Evolutionary conservation across 1,140 invertebrate species (phyloP).

Genomic region (Sycophila sp.): DNA sequence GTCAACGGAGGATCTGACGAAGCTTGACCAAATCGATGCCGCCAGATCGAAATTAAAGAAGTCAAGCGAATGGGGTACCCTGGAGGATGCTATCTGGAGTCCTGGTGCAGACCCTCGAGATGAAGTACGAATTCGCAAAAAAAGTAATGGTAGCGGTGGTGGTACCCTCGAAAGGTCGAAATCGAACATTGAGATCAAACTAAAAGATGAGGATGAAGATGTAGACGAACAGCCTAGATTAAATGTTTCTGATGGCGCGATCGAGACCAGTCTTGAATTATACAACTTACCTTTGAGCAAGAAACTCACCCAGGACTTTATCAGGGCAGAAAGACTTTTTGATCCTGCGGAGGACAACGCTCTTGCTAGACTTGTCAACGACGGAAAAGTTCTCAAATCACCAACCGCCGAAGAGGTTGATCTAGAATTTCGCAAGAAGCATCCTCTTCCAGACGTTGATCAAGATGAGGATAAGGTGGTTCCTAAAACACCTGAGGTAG

Average conservation of each 20-base stretch:
- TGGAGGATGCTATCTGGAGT: conserved; percentile 77
- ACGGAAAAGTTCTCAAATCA: conserved; percentile 53
- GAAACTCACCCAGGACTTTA: conserved; percentile 52
- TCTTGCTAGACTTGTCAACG: conserved; percentile 56
- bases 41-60: conserved; percentile 78
- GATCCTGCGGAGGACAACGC: conserved; percentile 57
- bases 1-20: conserved; percentile 69
- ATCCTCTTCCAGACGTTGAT: conserved; percentile 29
- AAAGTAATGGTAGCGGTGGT: background rate
- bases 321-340: conserved; percentile 53
- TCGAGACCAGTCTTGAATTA: conserved; percentile 47
- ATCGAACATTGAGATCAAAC: background rate
- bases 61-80: conserved; percentile 78
- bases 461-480: conserved; percentile 25
- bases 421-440: conserved; percentile 49
- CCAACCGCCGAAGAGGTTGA: conserved; percentile 52
- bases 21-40: conserved; percentile 73
- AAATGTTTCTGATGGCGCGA: background rate
- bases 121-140: background rate
- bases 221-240: background rate
- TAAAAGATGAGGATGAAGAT: background rate
- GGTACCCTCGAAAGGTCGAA: background rate
- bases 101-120: conserved; percentile 47
- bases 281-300: conserved; percentile 59
- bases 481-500: conserved; percentile 19